Evolutionary conservation across 2,113 vertebrate genomes (phyloP), one percentile per base, ranked within the genome.

Genomic region (Puntigrus tetrazona): DNA sequence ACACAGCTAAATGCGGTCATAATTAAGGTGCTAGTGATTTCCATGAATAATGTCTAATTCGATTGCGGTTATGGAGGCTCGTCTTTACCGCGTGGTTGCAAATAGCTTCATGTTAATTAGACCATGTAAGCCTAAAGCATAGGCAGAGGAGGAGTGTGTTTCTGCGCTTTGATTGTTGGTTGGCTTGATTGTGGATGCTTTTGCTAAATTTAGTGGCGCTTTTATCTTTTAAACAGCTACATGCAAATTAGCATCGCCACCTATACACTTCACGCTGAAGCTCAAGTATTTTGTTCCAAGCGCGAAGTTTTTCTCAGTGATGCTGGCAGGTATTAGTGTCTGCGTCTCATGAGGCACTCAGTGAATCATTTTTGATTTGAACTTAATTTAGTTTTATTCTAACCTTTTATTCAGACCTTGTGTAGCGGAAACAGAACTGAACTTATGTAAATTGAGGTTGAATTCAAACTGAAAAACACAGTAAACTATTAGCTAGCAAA

Each of bases 81-180:
- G 29, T 79, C 25, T 79, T 85, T 79, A 59, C 34, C 36, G 3
- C 41, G 65, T 41, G 25, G 65, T 52, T 83, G 29, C 50, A 81
- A 81, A 88, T 81, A 86, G 57, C 82, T 72, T 69, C 43, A 41
- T n/a, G 61, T 67, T 84, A 82, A 88, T 86, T 88, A 82, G 63
- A 70, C 20, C 34, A 41, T 31, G 9, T 65, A 29, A 50, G 50
- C 63, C 43, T 31, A 14, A n/a, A n/a, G 57, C 45, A 76, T 83
- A 86, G 29, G 84, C 70, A 67, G 77, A 74, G 57, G 65, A 61
- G 38, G 27, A 63, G 7, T 43, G 67, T 14, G 25, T 55, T 55
- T 36, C 59, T 61, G 47, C 50, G n/a, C 74, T 8, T 75, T 63
- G 85, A 86, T 82, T 75, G 81, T 59, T 25, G 41, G 81, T 18